Evolutionary conservation across 2,113 vertebrate species (phyloP).

Genomic region (Mormyrus lacerda): DNA sequence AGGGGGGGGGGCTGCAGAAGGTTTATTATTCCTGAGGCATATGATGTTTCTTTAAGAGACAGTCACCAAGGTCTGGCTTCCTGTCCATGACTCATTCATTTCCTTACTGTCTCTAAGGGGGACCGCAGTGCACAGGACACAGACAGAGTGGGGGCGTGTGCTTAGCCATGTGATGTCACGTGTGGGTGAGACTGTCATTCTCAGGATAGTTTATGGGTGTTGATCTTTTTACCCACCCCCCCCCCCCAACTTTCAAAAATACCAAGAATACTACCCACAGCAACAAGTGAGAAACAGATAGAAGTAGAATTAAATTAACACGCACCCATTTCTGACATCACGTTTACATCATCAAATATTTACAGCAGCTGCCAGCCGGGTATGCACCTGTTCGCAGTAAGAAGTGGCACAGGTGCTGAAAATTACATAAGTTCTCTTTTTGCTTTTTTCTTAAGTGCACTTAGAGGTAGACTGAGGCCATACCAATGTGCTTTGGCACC

Average conservation of each 20-base stretch:
- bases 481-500: not conserved
- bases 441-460: not conserved
- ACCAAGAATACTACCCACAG: not conserved
- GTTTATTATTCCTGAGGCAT: slow-evolving; percentile 35
- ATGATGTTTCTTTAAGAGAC: slow-evolving; percentile 17
- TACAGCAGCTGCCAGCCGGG: not conserved
- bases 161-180: not conserved
- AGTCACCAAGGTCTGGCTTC: slow-evolving; percentile 20
- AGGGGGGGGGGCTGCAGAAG: not conserved
- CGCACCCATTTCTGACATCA: not conserved
- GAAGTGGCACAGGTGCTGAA: not conserved
- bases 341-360: not conserved
- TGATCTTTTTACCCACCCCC: too few relatives aligned
- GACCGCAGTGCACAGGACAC: not conserved
- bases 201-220: too few relatives aligned
- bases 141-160: not conserved
- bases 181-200: not conserved
- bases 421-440: not conserved
- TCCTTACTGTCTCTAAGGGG: not conserved
- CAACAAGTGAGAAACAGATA: not conserved
- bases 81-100: slow-evolving; percentile 7
- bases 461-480: not conserved
- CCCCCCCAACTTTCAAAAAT: not conserved
- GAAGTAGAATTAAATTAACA: not conserved
- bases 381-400: not conserved